A percentile compares a stretch with the other conserved stretches of the same genome.
Conservation (phyloP, 2,113 vertebrate species). For the Notarius lentiginosus region DNA sequence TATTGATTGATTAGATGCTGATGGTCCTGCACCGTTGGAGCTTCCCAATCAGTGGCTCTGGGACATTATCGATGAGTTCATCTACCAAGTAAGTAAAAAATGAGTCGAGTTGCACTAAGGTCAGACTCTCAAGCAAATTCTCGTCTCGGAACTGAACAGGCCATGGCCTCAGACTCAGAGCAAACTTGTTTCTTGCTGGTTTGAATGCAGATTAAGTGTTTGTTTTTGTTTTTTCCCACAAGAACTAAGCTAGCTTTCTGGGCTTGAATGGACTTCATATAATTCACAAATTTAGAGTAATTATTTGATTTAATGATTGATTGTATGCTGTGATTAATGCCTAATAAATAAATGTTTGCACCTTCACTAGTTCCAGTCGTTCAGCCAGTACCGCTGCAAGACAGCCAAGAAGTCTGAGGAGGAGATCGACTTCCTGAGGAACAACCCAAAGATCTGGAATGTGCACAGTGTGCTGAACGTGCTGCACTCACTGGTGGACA, state of each 20-base stretch:
- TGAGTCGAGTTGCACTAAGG: neutral
- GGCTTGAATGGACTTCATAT: too few species aligned
- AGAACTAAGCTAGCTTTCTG: neutral
- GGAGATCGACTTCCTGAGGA: constrained; percentile 95
- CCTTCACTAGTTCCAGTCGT: constrained; percentile 88
- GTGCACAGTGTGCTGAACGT: constrained; percentile 98
- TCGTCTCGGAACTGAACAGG: neutral
- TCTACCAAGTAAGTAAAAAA: constrained; percentile 84
- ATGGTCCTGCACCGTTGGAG: constrained; percentile 94
- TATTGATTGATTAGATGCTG: constrained; percentile 80
- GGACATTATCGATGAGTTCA: constrained; percentile 99
- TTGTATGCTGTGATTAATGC: neutral
- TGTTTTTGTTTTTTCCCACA: neutral
- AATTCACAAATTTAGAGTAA: neutral
- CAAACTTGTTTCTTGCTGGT: neutral
- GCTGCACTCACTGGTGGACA: constrained; percentile 94
- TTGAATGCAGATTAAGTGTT: neutral
- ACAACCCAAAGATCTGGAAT: constrained; percentile 98
- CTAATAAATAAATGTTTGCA: too few species aligned
- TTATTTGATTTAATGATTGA: neutral
- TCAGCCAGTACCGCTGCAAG: constrained; percentile 98
- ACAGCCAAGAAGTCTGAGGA: constrained; percentile 95
- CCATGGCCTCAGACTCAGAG: too few species aligned
- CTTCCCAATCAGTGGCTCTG: constrained; percentile 99
- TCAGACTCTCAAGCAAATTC: neutral